Evolutionary conservation across 53 echinoderm and acorn worm genomes (phyloP).

Genomic region (Glandiceps talaboti): DNA sequence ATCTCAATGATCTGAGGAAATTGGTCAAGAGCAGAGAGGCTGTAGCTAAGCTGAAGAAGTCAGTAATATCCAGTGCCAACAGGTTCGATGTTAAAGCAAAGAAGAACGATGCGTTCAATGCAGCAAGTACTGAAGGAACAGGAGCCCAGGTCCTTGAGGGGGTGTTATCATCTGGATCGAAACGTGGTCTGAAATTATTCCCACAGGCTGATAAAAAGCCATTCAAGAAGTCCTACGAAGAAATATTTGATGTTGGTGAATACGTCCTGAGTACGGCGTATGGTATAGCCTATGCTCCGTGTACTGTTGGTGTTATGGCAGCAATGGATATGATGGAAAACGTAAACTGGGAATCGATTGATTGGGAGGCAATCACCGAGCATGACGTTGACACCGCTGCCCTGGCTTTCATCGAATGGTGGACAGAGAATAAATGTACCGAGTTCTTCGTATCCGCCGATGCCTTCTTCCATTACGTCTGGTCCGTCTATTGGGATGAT

Average conservation of each 20-base stretch:
- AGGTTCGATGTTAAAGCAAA: not conserved
- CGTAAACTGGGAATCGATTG: not conserved
- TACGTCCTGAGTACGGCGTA: not conserved
- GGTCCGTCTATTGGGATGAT: not conserved
- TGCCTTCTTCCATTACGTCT: not conserved
- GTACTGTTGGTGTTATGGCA: not conserved
- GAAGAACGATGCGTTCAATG: not conserved
- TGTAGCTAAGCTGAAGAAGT: not conserved
- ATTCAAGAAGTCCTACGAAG: not conserved
- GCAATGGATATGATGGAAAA: not conserved
- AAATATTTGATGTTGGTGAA: not conserved
- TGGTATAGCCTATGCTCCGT: not conserved
- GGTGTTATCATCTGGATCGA: not conserved
- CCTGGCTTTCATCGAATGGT: not conserved
- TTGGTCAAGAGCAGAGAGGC: not conserved
- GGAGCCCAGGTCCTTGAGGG: not conserved
- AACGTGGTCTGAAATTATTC: not conserved
- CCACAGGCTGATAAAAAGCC: not conserved
- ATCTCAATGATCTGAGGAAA: no score
- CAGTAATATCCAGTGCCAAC: not conserved
- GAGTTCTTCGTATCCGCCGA: not conserved
- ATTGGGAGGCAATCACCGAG: not conserved
- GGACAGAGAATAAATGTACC: not conserved
- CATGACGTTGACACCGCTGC: not conserved
- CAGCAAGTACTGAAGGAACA: not conserved